These are phyloP conservation scores for Eueremaeus valkanovi DNA, from an alignment of 2,888 invertebrate species.

Conservation along the genomic window DNA sequence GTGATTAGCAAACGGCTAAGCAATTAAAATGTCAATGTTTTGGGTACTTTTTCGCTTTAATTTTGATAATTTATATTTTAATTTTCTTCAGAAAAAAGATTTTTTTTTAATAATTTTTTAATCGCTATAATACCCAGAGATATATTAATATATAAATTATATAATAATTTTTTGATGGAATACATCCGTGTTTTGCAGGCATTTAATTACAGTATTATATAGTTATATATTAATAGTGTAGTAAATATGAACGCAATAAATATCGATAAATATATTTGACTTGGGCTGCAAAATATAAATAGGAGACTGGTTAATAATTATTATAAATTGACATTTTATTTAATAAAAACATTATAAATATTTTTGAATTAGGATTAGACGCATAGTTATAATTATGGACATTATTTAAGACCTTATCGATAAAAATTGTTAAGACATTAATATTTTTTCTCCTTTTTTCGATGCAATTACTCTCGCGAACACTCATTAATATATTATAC, in stretches of 20 bases:
- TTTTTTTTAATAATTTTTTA: no score
- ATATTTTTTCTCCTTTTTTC: no score
- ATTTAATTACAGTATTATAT: not conserved
- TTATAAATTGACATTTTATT: not conserved
- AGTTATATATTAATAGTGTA: not conserved
- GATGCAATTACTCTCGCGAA: not conserved
- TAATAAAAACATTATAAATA: constrained; percentile 5
- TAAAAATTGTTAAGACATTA: not conserved
- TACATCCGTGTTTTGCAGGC: constrained; percentile 3
- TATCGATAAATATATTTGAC: not conserved
- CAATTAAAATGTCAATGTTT: constrained; percentile 10
- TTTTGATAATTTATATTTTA: no score
- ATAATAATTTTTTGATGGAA: no score
- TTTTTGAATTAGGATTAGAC: not conserved
- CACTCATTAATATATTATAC: constrained; percentile 19
- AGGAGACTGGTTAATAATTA: no score
- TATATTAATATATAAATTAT: no score
- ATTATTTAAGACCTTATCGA: not conserved
- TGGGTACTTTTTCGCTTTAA: no score
- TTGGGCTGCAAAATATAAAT: not conserved
- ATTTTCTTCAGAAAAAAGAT: no score
- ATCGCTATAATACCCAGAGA: no score
- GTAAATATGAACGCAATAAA: not conserved
- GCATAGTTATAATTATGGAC: not conserved
- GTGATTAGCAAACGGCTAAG: not conserved